phyloP scores from a whole-genome alignment of 2,888 invertebrate species.

The Protophormia terraenovae region DNA sequence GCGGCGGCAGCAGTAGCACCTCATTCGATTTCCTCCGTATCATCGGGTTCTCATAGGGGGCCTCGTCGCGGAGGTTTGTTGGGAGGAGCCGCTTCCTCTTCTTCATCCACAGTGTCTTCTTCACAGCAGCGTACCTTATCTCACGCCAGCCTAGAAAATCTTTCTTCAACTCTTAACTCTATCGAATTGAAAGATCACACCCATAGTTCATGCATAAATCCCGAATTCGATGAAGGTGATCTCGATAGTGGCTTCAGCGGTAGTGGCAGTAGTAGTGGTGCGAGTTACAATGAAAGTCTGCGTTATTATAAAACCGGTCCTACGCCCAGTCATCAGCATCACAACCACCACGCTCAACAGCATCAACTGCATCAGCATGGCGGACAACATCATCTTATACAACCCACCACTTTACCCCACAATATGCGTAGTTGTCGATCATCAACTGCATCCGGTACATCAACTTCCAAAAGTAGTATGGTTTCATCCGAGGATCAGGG shows the following conservation, averaged over 20 bases:
- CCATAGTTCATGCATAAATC: constrained; percentile 79
- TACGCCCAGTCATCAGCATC: constrained; percentile 62
- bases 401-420: constrained; percentile 78
- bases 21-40: constrained; percentile 55
- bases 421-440: constrained; percentile 80
- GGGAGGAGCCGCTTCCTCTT: constrained; percentile 75
- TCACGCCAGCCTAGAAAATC: constrained; percentile 79
- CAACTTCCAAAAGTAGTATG: constrained; percentile 81
- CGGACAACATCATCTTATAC: constrained; percentile 65
- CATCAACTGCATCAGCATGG: constrained; percentile 66
- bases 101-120: constrained; percentile 75
- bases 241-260: constrained; percentile 89
- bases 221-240: constrained; percentile 83
- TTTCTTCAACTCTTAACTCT: constrained; percentile 79
- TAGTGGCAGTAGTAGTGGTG: constrained; percentile 88
- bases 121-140: constrained; percentile 75
- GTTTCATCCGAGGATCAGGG: constrained; percentile 80
- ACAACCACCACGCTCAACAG: constrained; percentile 54
- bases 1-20: constrained; percentile 63
- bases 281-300: constrained; percentile 90
- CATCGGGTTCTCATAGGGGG: constrained; percentile 69
- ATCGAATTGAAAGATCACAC: constrained; percentile 81
- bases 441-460: constrained; percentile 80
- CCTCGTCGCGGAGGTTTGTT: constrained; percentile 76
- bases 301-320: constrained; percentile 82